phyloP scores from a whole-genome alignment of 2,888 invertebrate genomes.

The Erannis defoliaria region DNA sequence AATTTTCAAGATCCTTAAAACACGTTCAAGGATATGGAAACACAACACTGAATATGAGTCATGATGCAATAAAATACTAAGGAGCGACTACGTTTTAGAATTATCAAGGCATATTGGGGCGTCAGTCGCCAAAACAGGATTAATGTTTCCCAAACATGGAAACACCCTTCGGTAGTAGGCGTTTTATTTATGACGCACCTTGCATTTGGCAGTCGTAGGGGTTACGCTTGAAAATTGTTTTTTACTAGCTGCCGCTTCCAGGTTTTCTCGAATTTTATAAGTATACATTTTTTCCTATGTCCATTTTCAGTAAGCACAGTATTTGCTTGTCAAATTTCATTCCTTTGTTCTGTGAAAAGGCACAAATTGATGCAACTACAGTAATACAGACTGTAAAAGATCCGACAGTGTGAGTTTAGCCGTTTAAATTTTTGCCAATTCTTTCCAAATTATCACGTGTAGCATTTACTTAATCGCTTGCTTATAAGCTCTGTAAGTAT shows the following conservation, averaged over 20 bases:
- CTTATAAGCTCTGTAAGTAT: conserved; percentile 28
- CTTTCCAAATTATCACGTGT: conserved; percentile 2
- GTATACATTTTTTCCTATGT: neutral
- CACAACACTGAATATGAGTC: conserved; percentile 38
- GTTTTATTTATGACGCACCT: conserved; percentile 61
- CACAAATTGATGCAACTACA: neutral
- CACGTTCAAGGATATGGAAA: conserved; percentile 15
- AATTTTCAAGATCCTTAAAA: conserved; percentile 1
- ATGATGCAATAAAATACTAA: conserved; percentile 48
- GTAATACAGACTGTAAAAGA: neutral
- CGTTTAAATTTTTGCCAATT: conserved; percentile 41
- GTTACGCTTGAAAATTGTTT: conserved; percentile 17
- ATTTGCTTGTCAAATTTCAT: neutral
- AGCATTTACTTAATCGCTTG: conserved; percentile 21
- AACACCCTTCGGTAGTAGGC: conserved; percentile 59
- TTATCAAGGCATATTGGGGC: conserved; percentile 54
- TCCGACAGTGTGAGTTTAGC: conserved; percentile 34
- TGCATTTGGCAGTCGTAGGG: conserved; percentile 44
- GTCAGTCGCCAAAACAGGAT: conserved; percentile 62
- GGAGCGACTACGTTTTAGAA: conserved; percentile 59
- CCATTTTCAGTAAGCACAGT: neutral
- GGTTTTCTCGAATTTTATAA: neutral
- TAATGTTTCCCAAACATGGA: conserved; percentile 66
- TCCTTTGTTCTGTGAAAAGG: neutral
- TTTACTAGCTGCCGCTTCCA: neutral